Base-by-base conservation (phyloP, 2,888 invertebrate genomes). In the Anoplius nigerrimus region DNA sequence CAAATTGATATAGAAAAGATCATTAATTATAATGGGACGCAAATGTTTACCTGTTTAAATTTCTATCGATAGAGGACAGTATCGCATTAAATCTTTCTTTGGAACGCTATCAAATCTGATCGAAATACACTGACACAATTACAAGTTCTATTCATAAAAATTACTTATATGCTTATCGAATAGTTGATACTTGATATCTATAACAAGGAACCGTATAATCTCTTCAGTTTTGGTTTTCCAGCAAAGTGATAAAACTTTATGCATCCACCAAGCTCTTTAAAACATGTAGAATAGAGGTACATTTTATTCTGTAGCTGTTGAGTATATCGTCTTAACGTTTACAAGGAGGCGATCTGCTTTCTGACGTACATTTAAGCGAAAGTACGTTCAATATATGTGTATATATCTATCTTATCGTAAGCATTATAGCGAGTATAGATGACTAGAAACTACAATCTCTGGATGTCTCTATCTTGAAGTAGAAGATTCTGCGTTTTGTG, bases 401-500 rank as follows among this genome's bases (percentile, higher is more conserved):
- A 6, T 34, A 6, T 34, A 6, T 11, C 1, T 34, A 34, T 8
- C 34, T 6, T 34, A 34, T 34, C 11, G 52, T 74, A 70, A 76
- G 65, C 70, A 72, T 63, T 69, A 69, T 72, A 45, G 72, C 34
- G 34, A 34, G 11, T 34, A 34, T 11, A 34, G 11, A 79, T 79
- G 74, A 79, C 78, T 78, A 78, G 78, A 75, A 72, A 69, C 73
- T 53, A 79, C 75, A 79, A 79, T 77, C 72, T 79, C 75, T 69
- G 63, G 46, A 69, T 65, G 70, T 67, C 51, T 48, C 57, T 73
- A 69, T 55, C 59, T 34, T 16, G 66, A 79, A 71, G 79, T 68
- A 51, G 48, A 64, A 63, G 61, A 60, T 73, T 66, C 65, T 63
- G 42, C 53, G 42, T 61, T 46, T 56, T 54, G 46, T 27, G 43